phyloP scores from a whole-genome alignment of 2,888 invertebrate species.

The Sceliomorpha sp. region DNA sequence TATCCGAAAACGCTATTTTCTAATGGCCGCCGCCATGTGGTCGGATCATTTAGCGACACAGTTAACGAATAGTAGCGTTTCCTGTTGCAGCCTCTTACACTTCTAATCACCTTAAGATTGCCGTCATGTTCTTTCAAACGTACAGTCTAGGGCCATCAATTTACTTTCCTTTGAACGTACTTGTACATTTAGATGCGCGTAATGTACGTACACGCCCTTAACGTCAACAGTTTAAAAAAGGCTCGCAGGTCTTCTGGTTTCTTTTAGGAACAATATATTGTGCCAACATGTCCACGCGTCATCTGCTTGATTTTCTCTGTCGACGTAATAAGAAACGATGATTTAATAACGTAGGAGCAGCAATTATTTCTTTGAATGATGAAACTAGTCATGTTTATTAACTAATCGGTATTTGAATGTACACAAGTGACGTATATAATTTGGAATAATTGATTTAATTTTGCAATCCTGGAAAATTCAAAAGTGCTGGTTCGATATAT shows the following conservation, averaged over 20 bases:
- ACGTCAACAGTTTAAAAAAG: not conserved
- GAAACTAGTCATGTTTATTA: no score
- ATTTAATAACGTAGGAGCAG: not conserved
- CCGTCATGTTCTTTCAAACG: conserved; percentile 5
- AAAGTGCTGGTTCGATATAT: no score
- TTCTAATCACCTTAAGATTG: conserved; percentile 5
- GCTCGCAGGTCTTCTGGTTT: no score
- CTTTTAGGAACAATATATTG: conserved; percentile 2
- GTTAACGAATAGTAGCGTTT: conserved; percentile 10
- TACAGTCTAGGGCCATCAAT: conserved; percentile 3
- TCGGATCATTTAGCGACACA: conserved; percentile 1
- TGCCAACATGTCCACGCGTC: conserved; percentile 2
- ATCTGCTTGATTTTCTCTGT: conserved; percentile 6
- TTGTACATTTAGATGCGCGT: not conserved
- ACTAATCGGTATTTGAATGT: no score
- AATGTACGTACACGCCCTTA: not conserved
- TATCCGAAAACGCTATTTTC: conserved; percentile 5
- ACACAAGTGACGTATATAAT: no score
- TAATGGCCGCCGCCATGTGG: conserved; percentile 11
- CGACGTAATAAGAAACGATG: not conserved
- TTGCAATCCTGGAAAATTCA: no score
- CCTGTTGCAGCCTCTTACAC: not conserved
- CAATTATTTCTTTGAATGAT: not conserved
- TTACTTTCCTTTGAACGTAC: not conserved
- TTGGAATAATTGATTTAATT: no score